Evolutionary conservation across 2,797 vertebrate species (phyloP).

Genomic region (Chrysocyon brachyurus): DNA sequence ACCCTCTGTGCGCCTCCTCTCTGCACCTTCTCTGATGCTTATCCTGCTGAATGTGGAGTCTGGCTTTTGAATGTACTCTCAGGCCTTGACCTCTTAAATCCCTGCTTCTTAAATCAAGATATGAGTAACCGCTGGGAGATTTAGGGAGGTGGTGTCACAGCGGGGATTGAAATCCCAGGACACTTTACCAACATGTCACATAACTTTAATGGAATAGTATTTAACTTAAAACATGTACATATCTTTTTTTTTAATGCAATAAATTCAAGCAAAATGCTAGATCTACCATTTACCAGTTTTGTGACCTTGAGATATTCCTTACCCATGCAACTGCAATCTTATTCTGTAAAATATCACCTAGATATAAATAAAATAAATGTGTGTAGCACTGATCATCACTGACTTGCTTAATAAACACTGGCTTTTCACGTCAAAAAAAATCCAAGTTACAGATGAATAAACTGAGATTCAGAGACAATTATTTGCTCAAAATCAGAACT

Average conservation of each 20-base stretch:
- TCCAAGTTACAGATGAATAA: background rate
- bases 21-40: background rate
- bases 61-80: background rate
- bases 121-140: background rate
- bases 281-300: background rate
- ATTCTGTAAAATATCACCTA: background rate
- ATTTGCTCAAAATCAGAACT: background rate
- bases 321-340: background rate
- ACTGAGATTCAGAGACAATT: background rate
- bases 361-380: background rate
- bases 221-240: background rate
- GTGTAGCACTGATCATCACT: background rate
- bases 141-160: background rate
- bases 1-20: background rate
- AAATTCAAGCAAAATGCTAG: constrained; percentile 24
- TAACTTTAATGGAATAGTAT: background rate
- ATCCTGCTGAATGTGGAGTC: background rate
- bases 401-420: background rate
- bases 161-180: background rate
- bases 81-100: background rate
- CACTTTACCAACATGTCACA: background rate
- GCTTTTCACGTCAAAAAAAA: background rate
- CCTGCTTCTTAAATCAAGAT: constrained; percentile 31
- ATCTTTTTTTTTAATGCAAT: background rate
- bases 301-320: constrained; percentile 19